phyloP scores from a whole-genome alignment of 92 coral and sea anemone genomes.

The Parazoanthus darwini region DNA sequence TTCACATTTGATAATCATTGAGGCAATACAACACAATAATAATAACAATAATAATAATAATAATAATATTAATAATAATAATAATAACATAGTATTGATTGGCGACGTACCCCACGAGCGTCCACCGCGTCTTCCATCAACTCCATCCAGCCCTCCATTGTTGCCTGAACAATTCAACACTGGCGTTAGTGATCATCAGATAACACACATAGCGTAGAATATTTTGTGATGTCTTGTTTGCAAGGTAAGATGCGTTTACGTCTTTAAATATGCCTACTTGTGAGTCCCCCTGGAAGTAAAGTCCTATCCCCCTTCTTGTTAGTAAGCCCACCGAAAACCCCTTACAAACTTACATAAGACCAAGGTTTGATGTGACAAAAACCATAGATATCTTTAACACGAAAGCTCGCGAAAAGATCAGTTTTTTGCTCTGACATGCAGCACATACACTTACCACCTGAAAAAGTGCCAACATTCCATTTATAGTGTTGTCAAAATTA shows the following conservation, averaged over 20 bases:
- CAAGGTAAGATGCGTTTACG: too few species aligned
- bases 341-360: too few species aligned
- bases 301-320: too few species aligned
- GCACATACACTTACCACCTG: constrained; percentile 49
- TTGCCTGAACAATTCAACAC: constrained; percentile 38
- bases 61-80: neutral
- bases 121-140: constrained; percentile 54
- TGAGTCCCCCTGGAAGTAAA: too few species aligned
- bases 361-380: too few species aligned
- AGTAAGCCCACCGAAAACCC: too few species aligned
- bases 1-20: neutral
- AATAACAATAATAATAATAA: neutral
- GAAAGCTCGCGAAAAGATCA: neutral
- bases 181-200: neutral
- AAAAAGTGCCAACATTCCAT: constrained; percentile 48
- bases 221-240: too few species aligned
- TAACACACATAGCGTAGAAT: too few species aligned
- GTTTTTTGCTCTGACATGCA: too few species aligned
- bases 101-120: constrained; percentile 47
- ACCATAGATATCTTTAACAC: too few species aligned
- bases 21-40: neutral
- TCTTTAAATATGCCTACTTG: too few species aligned
- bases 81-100: too few species aligned
- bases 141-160: constrained; percentile 61
- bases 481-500: constrained; percentile 51